Base-by-base conservation (phyloP, 2,888 invertebrate species). In the Netelia fuscicornis region DNA sequence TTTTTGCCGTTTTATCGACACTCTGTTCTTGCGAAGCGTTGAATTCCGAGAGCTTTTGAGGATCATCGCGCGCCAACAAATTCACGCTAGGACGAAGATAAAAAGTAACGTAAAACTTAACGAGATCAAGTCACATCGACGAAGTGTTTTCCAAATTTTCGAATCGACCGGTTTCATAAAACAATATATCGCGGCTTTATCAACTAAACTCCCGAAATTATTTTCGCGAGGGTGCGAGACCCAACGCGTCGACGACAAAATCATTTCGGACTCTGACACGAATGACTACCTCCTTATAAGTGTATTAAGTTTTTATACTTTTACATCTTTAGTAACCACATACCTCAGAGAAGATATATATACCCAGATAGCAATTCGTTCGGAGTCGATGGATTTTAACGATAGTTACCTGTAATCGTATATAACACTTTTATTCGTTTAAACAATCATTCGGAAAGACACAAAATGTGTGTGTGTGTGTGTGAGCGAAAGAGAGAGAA, bases 321-420 rank as follows among this genome's bases (percentile, higher is more conserved):
- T 93, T 93, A 93, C 92, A 92, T 91, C 91, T 92, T 92, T 92
- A 93, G 92, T 91, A 92, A 93, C 93, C 92, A 89, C 91, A 93
- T 93, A 93, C 92, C 93, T 93, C 93, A 92, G 90, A 91, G 89
- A 89, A 89, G 86, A 83, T 60, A 67, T 17, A 67, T 17, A 17
- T 72, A 84, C 70, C 80, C 68, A 72, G 77, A 80, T 74, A 83
- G 86, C 82, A 84, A 81, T 64, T 80, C 68, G 76, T 74, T 81
- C 62, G 64, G 62, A 74, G 77, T 72, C 54, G 77, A 64, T 70
- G 83, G 65, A 70, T 76, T 72, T 42, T 72, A 30, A 23, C 78
- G n/a, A 64, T 68, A 70, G 58, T 71, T 71, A 76, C 70, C 83
- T 44, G 37, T 58, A 70, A 13, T 65, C 25, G 37, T 20, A 25